Evolutionary conservation across 1,140 invertebrate genomes (phyloP), one percentile per base, ranked within the genome.

Genomic region (Epicauta chinensis): DNA sequence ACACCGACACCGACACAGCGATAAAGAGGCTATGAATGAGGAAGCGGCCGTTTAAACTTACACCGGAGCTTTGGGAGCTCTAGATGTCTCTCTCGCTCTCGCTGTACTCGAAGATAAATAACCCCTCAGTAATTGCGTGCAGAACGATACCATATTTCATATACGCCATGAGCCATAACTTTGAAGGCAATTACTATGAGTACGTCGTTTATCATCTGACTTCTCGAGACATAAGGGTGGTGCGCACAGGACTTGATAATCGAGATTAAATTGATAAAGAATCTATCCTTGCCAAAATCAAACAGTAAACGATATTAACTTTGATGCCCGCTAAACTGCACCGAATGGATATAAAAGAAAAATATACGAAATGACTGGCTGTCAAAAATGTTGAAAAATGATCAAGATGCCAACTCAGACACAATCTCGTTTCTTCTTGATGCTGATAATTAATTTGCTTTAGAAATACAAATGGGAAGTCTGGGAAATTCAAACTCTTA

Each of bases 61-160:
- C 53, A 47, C 53, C 47, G 31, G 39, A 39, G 43, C 45, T 42
- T 43, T 34, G 44, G 52, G 42, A 34, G 38, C 41, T 52, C 53
- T 55, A 55, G 42, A 44, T 58, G 47, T 57, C 56, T 56, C 52
- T 54, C 61, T 57, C 45, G 45, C 56, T n/a, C n/a, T n/a, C n/a
- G n/a, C n/a, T n/a, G n/a, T n/a, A n/a, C n/a, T n/a, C n/a, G 59
- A 74, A 76, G 72, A 76, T 76, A 75, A 76, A 76, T 75, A 75
- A 74, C 74, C 68, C 63, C 62, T 63, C 69, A 67, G 73, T 75
- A 75, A 76, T 75, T 76, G 75, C 74, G 72, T 73, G 72, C 65
- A 66, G 73, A 75, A 67, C 74, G 71, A 74, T 73, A 73, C 72
- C 73, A 75, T 76, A 76, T 75, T 75, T 76, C 74, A 76, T 75